phyloP scores from a whole-genome alignment of 23 tunicate species.

The Halocynthia roretzi region DNA sequence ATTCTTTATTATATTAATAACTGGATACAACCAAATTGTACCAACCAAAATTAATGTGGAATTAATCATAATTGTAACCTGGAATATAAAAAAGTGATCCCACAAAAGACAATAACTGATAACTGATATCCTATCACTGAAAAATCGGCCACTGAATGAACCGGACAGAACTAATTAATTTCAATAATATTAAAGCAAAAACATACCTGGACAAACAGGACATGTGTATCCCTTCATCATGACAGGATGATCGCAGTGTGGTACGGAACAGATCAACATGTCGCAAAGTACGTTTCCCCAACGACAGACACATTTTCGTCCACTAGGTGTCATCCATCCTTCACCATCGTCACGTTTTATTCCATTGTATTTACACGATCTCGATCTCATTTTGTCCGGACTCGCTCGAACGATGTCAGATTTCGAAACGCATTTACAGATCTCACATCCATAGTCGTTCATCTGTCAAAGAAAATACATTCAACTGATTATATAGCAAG shows the following conservation, averaged over 20 bases:
- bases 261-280: conserved; percentile 56
- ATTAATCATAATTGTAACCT: background rate
- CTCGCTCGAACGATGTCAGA: background rate
- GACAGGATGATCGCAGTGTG: conserved; percentile 49
- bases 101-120: background rate
- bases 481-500: too few relatives aligned
- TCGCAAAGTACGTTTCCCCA: conserved; percentile 77
- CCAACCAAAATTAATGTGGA: background rate
- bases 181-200: too few relatives aligned
- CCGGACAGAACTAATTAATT: too few relatives aligned
- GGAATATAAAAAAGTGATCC: too few relatives aligned
- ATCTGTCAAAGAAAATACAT: background rate
- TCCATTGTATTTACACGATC: background rate
- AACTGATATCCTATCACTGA: too few relatives aligned
- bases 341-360: conserved; percentile 65
- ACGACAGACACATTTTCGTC: conserved; percentile 62
- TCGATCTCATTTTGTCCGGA: background rate
- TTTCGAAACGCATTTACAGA: conserved; percentile 54
- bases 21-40: background rate
- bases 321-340: conserved; percentile 44
- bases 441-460: conserved; percentile 64
- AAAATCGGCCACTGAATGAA: too few relatives aligned
- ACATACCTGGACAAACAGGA: conserved; percentile 54
- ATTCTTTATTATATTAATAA: background rate
- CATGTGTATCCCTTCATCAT: conserved; percentile 34